A percentile compares a stretch with the other conserved stretches of the same genome.
Evolutionary conservation across 2,797 vertebrate genomes (phyloP).

Genomic region (Sus cebifrons): DNA sequence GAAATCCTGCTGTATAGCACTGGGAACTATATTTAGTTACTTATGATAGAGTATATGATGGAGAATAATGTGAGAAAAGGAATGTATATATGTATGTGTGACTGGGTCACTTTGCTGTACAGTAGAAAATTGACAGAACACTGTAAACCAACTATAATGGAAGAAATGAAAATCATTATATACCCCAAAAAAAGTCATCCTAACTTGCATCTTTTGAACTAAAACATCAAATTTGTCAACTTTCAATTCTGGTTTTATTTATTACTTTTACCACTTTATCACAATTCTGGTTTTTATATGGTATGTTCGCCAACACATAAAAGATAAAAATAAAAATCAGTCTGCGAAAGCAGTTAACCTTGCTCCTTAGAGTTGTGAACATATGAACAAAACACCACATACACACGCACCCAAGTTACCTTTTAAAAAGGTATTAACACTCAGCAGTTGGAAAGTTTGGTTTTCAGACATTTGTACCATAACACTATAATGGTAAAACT

Average conservation of each 20-base stretch:
- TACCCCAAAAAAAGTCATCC: neutral
- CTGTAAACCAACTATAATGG: no score
- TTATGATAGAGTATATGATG: no score
- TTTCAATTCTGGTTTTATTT: slow-evolving; percentile 41
- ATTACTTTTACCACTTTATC: neutral
- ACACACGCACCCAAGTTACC: neutral
- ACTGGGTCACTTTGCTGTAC: no score
- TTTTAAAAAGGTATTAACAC: neutral
- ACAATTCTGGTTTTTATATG: no score
- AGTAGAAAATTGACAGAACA: no score
- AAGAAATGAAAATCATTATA: no score
- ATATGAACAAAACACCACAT: slow-evolving; percentile 23
- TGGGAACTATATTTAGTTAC: no score
- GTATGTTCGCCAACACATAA: neutral
- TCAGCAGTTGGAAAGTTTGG: neutral
- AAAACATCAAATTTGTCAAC: slow-evolving; percentile 42
- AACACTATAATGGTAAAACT: neutral
- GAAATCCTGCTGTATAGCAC: no score
- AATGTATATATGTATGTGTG: no score
- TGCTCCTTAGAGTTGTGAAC: neutral
- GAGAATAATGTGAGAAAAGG: no score
- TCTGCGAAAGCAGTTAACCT: slow-evolving; percentile 29
- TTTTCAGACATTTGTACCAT: slow-evolving; percentile 21
- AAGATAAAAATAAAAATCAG: slow-evolving; percentile 58
- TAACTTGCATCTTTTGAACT: slow-evolving; percentile 55